Conservation (phyloP, 2,888 invertebrate genomes). For the Drosophila crucigera region DNA sequence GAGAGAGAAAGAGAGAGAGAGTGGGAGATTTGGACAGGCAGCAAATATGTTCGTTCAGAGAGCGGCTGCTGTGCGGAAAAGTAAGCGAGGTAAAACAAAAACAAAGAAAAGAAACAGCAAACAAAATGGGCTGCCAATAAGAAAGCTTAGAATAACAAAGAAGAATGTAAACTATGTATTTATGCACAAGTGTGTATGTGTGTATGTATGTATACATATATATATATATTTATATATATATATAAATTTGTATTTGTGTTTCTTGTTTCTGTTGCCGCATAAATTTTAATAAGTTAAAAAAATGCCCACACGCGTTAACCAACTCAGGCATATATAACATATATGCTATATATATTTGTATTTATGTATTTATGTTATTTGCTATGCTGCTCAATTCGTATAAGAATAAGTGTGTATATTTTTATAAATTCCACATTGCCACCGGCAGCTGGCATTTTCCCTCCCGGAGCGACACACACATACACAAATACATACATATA, state of each 20-base stretch:
- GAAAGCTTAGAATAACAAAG: slow-evolving; percentile 36
- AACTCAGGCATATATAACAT: slow-evolving; percentile 31
- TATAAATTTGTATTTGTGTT: slow-evolving; percentile 2
- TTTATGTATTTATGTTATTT: slow-evolving; percentile 17
- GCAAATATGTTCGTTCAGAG: slow-evolving; percentile 5
- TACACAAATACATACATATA: neutral
- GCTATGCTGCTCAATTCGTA: slow-evolving; percentile 14
- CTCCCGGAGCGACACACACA: slow-evolving; percentile 57
- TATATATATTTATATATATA: neutral
- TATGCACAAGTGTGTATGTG: slow-evolving; percentile 3
- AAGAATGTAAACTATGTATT: slow-evolving; percentile 19
- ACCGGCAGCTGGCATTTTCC: slow-evolving; percentile 50
- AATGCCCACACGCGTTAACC: slow-evolving; percentile 37
- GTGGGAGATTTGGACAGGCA: neutral
- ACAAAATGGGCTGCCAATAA: slow-evolving; percentile 23
- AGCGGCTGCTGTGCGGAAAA: slow-evolving; percentile 22
- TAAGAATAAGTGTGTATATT: slow-evolving; percentile 56
- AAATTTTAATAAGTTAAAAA: slow-evolving; percentile 66
- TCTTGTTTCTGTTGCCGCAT: slow-evolving; percentile 45
- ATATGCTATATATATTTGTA: neutral
- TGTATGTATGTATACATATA: slow-evolving; percentile 2
- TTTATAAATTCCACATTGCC: slow-evolving; percentile 52
- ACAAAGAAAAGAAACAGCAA: slow-evolving; percentile 25
- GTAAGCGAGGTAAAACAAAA: slow-evolving; percentile 22
- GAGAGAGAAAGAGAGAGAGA: neutral